These are phyloP conservation scores for Mobula hypostoma DNA, from an alignment of 2,113 vertebrate species.

Conservation along the genomic window DNA sequence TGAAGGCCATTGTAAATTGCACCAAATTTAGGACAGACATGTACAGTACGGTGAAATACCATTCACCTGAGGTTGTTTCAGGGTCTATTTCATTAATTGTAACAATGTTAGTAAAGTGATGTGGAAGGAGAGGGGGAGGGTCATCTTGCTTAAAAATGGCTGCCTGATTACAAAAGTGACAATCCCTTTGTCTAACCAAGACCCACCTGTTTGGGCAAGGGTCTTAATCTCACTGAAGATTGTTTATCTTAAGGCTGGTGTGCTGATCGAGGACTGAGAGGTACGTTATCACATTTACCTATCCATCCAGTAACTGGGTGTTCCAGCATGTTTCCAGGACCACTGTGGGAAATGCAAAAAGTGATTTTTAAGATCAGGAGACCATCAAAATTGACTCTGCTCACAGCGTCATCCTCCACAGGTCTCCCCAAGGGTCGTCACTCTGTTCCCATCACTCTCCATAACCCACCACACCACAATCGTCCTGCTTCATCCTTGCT, in stretches of 20 bases:
- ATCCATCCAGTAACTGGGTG: too few relatives aligned
- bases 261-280: not conserved
- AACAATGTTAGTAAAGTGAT: not conserved
- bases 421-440: not conserved
- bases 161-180: not conserved
- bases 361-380: not conserved
- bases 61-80: not conserved
- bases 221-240: not conserved
- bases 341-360: not conserved
- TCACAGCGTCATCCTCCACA: not conserved
- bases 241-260: not conserved
- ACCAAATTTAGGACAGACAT: not conserved
- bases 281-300: not conserved
- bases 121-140: not conserved
- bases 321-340: not conserved
- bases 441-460: not conserved
- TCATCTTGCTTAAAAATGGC: too few relatives aligned
- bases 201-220: not conserved
- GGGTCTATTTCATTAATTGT: not conserved
- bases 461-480: too few relatives aligned
- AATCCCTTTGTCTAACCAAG: not conserved
- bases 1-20: not conserved
- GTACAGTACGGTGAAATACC: not conserved
- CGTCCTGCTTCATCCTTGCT: not conserved
- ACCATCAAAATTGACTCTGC: not conserved